Evolutionary conservation across 1,140 invertebrate species (phyloP).

Genomic region (Lordiphosa clarofinis): DNA sequence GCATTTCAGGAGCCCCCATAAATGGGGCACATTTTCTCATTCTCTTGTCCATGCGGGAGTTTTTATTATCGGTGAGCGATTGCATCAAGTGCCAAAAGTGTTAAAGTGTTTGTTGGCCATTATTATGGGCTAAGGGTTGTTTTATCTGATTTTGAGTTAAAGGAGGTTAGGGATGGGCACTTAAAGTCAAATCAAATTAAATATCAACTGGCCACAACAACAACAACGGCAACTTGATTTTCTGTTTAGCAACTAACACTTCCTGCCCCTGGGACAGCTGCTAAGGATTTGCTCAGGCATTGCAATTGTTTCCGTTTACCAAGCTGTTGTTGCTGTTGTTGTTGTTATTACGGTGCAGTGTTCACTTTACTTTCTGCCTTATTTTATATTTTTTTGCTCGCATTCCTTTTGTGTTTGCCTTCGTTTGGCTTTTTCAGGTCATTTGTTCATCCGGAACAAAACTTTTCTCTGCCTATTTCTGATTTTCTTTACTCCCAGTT

Average conservation of each 20-base stretch:
- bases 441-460: conserved; percentile 47
- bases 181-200: conserved; percentile 5
- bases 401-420: conserved; percentile 40
- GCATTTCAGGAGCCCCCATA: conserved; percentile 28
- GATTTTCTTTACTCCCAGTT: not conserved
- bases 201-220: conserved; percentile 9
- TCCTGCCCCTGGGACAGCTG: conserved; percentile 35
- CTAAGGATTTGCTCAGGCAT: conserved; percentile 56
- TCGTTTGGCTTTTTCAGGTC: conserved; percentile 59
- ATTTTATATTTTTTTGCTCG: conserved; percentile 24
- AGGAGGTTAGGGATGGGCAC: not conserved
- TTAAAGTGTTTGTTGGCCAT: too few species aligned
- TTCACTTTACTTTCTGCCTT: conserved; percentile 28
- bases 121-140: too few species aligned
- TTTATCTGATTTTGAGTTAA: too few species aligned
- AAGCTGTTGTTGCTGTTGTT: conserved; percentile 13
- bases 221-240: conserved; percentile 5
- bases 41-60: not conserved
- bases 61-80: conserved; percentile 6
- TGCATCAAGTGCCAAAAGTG: conserved; percentile 5
- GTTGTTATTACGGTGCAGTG: conserved; percentile 1
- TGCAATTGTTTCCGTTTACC: conserved; percentile 54
- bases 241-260: conserved; percentile 16
- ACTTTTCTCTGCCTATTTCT: conserved; percentile 21
- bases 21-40: not conserved